phyloP scores from a whole-genome alignment of 2,888 invertebrate genomes.

The Troides aeacus region DNA sequence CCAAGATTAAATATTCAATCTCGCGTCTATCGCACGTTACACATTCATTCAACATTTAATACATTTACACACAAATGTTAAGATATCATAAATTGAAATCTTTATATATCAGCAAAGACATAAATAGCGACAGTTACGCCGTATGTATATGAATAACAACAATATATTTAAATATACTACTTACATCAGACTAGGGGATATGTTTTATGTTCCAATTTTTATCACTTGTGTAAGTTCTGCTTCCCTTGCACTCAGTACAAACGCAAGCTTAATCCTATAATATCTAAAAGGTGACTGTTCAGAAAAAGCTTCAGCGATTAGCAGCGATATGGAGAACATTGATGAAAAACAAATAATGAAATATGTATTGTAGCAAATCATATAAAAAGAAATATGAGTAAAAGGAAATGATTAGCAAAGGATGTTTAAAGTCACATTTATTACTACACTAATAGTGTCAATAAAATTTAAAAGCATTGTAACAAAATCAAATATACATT shows the following conservation, averaged over 20 bases:
- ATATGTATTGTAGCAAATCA: background rate
- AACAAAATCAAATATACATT: conserved; percentile 39
- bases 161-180: conserved; percentile 44
- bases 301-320: background rate
- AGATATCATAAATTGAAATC: conserved; percentile 19
- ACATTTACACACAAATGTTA: conserved; percentile 12
- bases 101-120: conserved; percentile 16
- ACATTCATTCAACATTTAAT: conserved; percentile 43
- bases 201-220: conserved; percentile 70
- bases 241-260: conserved; percentile 6
- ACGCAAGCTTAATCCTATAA: conserved; percentile 1
- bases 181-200: conserved; percentile 72
- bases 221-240: conserved; percentile 53
- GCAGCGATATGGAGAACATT: too few species aligned
- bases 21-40: conserved; percentile 67
- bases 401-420: conserved; percentile 39
- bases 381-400: conserved; percentile 34
- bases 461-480: conserved; percentile 51
- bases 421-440: conserved; percentile 74
- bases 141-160: conserved; percentile 39
- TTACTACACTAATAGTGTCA: conserved; percentile 60
- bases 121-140: conserved; percentile 22
- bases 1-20: conserved; percentile 52
- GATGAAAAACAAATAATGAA: background rate
- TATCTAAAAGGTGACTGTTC: background rate